Percentiles rank a stretch among this genome's conserved stretches.
These are phyloP conservation scores for Anaspis maculata DNA, from an alignment of 2,888 invertebrate genomes.

Conservation along the genomic window DNA sequence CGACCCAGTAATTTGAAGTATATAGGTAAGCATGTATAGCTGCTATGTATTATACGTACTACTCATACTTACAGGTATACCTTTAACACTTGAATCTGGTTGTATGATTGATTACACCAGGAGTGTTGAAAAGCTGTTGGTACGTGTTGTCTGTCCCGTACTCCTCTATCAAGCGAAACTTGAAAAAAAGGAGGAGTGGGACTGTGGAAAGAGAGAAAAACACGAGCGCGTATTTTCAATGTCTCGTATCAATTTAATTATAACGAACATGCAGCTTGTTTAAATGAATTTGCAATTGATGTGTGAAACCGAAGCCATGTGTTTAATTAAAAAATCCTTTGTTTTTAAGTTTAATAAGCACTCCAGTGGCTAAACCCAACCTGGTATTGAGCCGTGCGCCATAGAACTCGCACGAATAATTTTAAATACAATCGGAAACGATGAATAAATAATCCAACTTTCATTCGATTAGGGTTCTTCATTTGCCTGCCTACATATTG, in stretches of 20 bases:
- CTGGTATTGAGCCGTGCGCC: conserved; percentile 31
- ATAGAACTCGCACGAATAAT: conserved; percentile 36
- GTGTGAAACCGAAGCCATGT: conserved; percentile 41
- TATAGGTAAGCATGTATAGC: too few species aligned
- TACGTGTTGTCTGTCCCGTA: too few species aligned
- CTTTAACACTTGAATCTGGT: too few species aligned
- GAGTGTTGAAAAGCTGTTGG: too few species aligned
- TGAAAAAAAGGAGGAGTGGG: too few species aligned
- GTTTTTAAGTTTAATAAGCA: conserved; percentile 44
- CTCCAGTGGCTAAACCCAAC: conserved; percentile 36
- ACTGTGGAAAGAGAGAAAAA: conserved; percentile 19
- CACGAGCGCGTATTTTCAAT: conserved; percentile 28
- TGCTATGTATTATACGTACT: too few species aligned
- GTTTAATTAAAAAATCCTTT: conserved; percentile 44
- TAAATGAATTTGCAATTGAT: conserved; percentile 43
- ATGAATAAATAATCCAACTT: conserved; percentile 32
- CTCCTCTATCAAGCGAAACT: too few species aligned
- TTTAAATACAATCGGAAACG: conserved; percentile 34
- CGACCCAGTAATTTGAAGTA: too few species aligned
- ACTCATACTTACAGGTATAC: too few species aligned
- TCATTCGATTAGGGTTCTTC: conserved; percentile 22
- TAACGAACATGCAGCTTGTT: conserved; percentile 38
- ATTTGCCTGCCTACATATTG: conserved; percentile 10
- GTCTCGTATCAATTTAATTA: conserved; percentile 41
- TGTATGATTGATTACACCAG: too few species aligned